Conservation (phyloP, 2,113 vertebrate genomes). For the Zingel zingel region DNA sequence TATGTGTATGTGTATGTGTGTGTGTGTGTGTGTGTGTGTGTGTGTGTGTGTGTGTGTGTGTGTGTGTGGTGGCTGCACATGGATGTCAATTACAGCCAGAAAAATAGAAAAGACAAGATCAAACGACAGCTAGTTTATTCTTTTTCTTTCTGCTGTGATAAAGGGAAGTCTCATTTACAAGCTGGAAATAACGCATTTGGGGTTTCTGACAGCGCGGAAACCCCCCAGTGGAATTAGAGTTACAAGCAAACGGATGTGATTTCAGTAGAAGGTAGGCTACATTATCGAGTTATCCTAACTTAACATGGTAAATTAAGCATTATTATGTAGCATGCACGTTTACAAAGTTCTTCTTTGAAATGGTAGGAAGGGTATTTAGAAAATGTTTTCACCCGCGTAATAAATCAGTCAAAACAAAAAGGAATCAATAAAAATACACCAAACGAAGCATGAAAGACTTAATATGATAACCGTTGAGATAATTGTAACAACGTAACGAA, state of each 20-base stretch:
- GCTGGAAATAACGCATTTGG: constrained; percentile 53
- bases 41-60: background rate
- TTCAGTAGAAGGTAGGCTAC: background rate
- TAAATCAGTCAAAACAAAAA: background rate
- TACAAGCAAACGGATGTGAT: background rate
- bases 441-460: background rate
- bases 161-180: constrained; percentile 32
- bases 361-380: background rate
- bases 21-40: background rate
- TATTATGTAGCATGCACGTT: background rate
- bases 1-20: background rate
- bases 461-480: background rate
- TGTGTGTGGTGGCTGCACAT: background rate
- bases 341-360: background rate
- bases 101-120: background rate
- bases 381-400: background rate
- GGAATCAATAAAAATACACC: background rate
- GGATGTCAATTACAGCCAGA: background rate
- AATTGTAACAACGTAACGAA: background rate
- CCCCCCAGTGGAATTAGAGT: constrained; percentile 55
- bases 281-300: fast-evolving
- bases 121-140: background rate
- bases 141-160: background rate
- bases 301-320: background rate
- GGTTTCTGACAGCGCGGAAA: constrained; percentile 63